Conservation (phyloP, 2,797 vertebrate species). For the Acanthornis magna region DNA sequence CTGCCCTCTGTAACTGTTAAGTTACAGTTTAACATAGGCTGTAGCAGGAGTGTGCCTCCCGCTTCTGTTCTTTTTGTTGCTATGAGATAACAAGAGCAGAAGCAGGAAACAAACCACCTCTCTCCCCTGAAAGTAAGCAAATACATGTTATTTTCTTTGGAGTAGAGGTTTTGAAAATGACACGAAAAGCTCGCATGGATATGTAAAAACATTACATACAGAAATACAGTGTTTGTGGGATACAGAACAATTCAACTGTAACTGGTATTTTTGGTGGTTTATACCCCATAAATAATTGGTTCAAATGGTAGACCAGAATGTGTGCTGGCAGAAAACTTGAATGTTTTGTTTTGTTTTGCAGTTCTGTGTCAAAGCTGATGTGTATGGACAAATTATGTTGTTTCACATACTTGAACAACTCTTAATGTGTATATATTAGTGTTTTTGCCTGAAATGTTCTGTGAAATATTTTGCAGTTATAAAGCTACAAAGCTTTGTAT, state of each 20-base stretch:
- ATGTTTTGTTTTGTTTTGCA: not conserved
- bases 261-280: not conserved
- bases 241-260: not conserved
- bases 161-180: not conserved
- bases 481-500: not conserved
- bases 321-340: not conserved
- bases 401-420: not conserved
- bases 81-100: constrained; percentile 8
- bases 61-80: constrained; percentile 44
- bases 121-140: constrained; percentile 27
- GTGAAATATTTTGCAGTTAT: not conserved
- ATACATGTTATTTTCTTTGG: not conserved
- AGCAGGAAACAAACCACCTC: constrained; percentile 36
- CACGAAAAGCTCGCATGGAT: not conserved
- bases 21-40: not conserved
- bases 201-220: not conserved
- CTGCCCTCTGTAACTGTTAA: not conserved
- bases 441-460: not conserved
- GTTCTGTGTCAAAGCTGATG: not conserved
- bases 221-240: not conserved
- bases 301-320: not conserved
- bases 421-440: not conserved
- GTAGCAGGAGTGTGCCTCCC: not conserved
- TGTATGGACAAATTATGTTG: not conserved
- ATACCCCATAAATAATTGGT: not conserved